phyloP scores from a whole-genome alignment of 2,113 vertebrate species.

The Numenius arquata region DNA sequence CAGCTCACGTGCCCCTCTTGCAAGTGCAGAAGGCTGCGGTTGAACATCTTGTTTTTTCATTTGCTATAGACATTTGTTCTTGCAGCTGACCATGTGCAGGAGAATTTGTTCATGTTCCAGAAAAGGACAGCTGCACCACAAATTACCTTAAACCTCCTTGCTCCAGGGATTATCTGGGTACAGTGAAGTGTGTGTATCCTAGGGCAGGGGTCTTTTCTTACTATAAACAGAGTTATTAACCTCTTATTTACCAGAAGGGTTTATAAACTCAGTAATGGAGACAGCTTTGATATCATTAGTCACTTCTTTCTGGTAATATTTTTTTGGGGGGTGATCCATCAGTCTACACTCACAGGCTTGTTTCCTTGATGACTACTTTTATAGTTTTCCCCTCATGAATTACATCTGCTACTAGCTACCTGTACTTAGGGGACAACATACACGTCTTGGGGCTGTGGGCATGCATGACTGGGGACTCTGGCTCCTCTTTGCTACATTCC shows the following conservation, averaged over 20 bases:
- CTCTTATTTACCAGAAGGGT: slow-evolving; percentile 51
- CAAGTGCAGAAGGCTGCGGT: slow-evolving; percentile 36
- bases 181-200: slow-evolving; percentile 75
- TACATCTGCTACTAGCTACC: not conserved
- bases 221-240: slow-evolving; percentile 69
- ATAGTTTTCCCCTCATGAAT: not conserved
- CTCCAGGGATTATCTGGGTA: slow-evolving; percentile 83
- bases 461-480: not conserved
- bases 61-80: slow-evolving; percentile 86
- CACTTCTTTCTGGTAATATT: not conserved
- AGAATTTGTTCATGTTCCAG: slow-evolving; percentile 87
- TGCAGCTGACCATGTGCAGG: slow-evolving; percentile 87
- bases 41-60: slow-evolving; percentile 85
- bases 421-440: not conserved
- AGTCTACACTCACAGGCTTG: not conserved
- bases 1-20: slow-evolving; percentile 53
- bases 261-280: not conserved
- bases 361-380: not conserved
- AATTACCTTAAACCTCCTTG: slow-evolving; percentile 87
- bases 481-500: not conserved
- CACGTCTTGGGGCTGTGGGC: not conserved
- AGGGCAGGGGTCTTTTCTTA: slow-evolving; percentile 59
- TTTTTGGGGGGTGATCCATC: not conserved
- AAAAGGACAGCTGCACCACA: slow-evolving; percentile 87
- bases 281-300: not conserved